These are phyloP conservation scores for Chelon labrosus DNA, from an alignment of 2,797 vertebrate species.

Conservation along the genomic window DNA sequence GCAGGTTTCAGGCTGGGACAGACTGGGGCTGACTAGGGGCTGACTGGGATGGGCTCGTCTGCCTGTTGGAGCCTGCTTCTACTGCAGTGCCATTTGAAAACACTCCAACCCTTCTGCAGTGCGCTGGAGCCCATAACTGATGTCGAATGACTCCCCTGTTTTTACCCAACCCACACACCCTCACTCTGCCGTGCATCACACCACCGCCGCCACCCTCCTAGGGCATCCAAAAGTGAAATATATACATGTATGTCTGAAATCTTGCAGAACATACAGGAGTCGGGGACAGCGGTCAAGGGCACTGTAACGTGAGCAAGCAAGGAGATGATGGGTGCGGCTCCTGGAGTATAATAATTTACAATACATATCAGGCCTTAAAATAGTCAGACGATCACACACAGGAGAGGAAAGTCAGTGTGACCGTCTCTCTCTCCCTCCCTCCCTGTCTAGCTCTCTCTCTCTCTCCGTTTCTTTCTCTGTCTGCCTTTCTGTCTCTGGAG, in stretches of 20 bases:
- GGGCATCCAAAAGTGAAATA: constrained; percentile 52
- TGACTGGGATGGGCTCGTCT: constrained; percentile 58
- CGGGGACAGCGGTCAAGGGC: constrained; percentile 52
- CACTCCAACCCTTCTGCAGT: constrained; percentile 81
- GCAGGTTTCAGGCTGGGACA: constrained; percentile 30
- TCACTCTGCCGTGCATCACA: constrained; percentile 45
- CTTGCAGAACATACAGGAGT: constrained; percentile 11
- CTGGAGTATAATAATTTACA: constrained; percentile 42
- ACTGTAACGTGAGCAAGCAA: constrained; percentile 27
- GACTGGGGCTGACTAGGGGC: constrained; percentile 16
- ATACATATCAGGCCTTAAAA: constrained; percentile 52
- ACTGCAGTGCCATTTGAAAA: constrained; percentile 81
- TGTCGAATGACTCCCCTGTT: constrained; percentile 65
- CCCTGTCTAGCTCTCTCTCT: constrained; percentile 32
- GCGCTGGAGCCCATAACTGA: constrained; percentile 68
- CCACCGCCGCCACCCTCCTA: constrained; percentile 28
- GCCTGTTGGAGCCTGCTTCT: constrained; percentile 60
- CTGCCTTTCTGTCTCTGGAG: constrained; percentile 54
- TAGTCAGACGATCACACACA: constrained; percentile 41
- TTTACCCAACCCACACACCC: constrained; percentile 48
- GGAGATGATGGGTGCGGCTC: constrained; percentile 28
- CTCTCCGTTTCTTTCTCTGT: constrained; percentile 25
- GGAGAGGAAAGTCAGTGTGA: constrained; percentile 40
- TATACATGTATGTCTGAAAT: constrained; percentile 23
- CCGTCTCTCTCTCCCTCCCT: constrained; percentile 14